Percentiles rank a stretch among this genome's conserved stretches.
Evolutionary conservation across 2,113 vertebrate species (phyloP).

Genomic region (Bambusicola thoracicus): DNA sequence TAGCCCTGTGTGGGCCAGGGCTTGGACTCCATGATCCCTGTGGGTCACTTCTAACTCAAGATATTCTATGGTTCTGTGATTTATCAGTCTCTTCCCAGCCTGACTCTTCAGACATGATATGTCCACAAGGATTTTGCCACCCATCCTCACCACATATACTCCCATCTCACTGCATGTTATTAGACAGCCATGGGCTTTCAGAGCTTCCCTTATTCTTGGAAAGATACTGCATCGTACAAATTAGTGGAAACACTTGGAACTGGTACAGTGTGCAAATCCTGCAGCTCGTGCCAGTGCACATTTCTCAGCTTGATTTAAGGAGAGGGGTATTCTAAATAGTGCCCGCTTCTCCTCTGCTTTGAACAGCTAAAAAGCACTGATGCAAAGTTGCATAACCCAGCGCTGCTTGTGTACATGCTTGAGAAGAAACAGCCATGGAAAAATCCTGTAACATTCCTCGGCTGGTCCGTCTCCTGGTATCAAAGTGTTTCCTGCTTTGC

Average conservation of each 20-base stretch:
- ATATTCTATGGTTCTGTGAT: background rate
- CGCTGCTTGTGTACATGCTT: slow-evolving; percentile 48
- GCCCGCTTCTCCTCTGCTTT: background rate
- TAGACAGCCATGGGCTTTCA: background rate
- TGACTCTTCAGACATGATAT: background rate
- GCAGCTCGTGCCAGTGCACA: background rate
- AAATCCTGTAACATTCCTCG: slow-evolving; percentile 71
- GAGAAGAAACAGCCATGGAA: slow-evolving; percentile 75
- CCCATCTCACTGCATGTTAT: accelerated
- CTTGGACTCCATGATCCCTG: background rate
- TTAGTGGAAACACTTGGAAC: background rate
- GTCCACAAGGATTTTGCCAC: background rate
- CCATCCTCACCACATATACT: background rate
- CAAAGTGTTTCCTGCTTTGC: slow-evolving; percentile 59
- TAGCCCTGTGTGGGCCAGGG: background rate
- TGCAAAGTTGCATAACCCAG: slow-evolving; percentile 57
- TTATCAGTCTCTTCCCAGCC: no score
- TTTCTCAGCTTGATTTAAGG: slow-evolving; percentile 39
- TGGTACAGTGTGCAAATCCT: accelerated
- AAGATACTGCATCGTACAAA: background rate
- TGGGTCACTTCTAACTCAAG: background rate
- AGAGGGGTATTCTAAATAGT: slow-evolving; percentile 1
- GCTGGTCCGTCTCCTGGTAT: slow-evolving; percentile 42
- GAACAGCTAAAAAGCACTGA: slow-evolving; percentile 8
- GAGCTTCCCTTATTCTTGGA: background rate